Conservation (phyloP, 1,140 invertebrate genomes). For the Probaryconus sp. region DNA sequence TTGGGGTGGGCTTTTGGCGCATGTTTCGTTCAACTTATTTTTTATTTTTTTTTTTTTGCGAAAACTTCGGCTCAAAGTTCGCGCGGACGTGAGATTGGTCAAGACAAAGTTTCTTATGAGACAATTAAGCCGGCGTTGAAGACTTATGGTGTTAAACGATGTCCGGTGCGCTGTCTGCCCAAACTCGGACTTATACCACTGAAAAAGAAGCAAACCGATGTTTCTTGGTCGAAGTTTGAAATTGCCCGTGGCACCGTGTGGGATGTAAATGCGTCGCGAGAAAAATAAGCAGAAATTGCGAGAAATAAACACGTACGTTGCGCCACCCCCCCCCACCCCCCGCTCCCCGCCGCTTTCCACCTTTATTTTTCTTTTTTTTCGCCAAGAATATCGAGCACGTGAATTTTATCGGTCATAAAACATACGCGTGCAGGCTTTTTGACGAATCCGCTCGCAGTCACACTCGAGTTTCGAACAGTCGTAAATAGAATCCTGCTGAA, state of each 20-base stretch:
- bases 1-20: conserved; percentile 24
- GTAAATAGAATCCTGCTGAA: conserved; percentile 41
- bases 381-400: conserved; percentile 13
- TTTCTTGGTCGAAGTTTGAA: conserved; percentile 5
- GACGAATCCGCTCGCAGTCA: conserved; percentile 22
- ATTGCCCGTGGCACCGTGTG: too few relatives aligned
- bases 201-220: conserved; percentile 2
- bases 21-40: conserved; percentile 33
- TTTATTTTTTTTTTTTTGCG: too few relatives aligned
- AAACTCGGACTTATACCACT: too few relatives aligned
- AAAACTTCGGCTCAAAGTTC: conserved; percentile 37
- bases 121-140: conserved; percentile 37
- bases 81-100: conserved; percentile 41
- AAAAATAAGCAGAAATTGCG: too few relatives aligned
- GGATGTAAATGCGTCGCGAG: too few relatives aligned
- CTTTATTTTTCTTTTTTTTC: conserved; percentile 31
- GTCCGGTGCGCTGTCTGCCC: conserved; percentile 28
- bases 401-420: conserved; percentile 25
- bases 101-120: conserved; percentile 44
- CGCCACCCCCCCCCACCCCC: too few relatives aligned
- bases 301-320: too few relatives aligned
- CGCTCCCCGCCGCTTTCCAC: too few relatives aligned
- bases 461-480: conserved; percentile 21
- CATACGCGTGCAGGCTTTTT: conserved; percentile 26
- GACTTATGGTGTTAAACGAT: conserved; percentile 48